A percentile compares a stretch with the other conserved stretches of the same genome.
Conservation (phyloP, 2,888 invertebrate genomes). For the Stegana nigrithorax region DNA sequence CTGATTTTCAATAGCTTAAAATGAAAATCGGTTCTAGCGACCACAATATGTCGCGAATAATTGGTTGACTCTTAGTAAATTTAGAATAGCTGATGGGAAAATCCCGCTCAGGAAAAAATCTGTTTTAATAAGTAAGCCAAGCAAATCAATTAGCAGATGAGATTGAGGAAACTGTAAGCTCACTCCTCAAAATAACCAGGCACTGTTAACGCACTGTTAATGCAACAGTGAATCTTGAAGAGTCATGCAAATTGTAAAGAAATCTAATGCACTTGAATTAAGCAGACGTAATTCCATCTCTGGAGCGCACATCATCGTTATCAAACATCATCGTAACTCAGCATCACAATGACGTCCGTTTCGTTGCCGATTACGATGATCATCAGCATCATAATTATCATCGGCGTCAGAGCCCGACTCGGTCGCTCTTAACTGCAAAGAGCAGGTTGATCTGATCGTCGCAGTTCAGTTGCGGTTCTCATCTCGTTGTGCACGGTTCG, state of each 20-base stretch:
- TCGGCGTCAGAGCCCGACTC: neutral
- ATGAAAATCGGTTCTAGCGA: no score
- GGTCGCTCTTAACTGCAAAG: neutral
- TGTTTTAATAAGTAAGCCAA: no score
- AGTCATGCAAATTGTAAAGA: no score
- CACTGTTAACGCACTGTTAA: neutral
- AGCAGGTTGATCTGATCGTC: slow-evolving; percentile 5
- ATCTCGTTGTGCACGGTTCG: slow-evolving; percentile 51
- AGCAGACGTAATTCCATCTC: no score
- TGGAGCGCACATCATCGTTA: no score
- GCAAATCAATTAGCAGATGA: neutral
- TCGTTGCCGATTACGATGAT: neutral
- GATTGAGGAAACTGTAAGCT: neutral
- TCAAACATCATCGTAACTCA: neutral
- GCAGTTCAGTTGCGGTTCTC: slow-evolving; percentile 54
- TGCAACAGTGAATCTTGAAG: no score
- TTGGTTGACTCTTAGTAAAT: no score
- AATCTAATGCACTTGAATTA: no score
- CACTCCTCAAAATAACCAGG: neutral
- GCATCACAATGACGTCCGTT: neutral
- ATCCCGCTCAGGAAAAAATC: no score
- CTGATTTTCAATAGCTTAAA: no score
- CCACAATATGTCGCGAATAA: no score
- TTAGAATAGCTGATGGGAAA: no score
- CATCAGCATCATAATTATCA: slow-evolving; percentile 26